Evolutionary conservation across 2,113 vertebrate species (phyloP).

Genomic region (Ceratotherium simum): DNA sequence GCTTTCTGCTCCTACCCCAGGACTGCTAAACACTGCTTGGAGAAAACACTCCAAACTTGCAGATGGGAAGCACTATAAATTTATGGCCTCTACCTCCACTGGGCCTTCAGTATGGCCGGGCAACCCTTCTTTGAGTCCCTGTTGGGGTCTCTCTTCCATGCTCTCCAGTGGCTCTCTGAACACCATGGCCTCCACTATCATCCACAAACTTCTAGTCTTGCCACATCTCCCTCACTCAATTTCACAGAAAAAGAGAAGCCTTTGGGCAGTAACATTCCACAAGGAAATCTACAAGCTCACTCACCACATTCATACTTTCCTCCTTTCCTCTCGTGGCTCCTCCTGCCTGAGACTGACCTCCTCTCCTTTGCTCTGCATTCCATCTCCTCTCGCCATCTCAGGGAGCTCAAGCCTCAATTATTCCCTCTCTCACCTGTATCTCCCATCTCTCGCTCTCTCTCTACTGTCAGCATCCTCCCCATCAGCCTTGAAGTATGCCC

Average conservation of each 20-base stretch:
- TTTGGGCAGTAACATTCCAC: not conserved
- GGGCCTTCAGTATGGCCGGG: not conserved
- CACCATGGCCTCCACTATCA: not conserved
- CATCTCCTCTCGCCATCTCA: not conserved
- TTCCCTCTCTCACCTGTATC: not conserved
- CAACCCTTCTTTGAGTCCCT: not conserved
- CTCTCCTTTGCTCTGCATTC: not conserved
- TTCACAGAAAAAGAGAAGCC: constrained; percentile 39
- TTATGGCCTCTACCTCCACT: not conserved
- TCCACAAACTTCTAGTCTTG: constrained; percentile 6
- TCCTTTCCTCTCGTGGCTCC: not conserved
- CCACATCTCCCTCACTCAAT: not conserved
- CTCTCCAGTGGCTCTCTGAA: not conserved
- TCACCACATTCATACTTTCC: not conserved
- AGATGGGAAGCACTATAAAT: not conserved
- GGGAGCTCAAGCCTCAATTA: not conserved
- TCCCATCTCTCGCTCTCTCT: not conserved
- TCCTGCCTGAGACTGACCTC: not conserved
- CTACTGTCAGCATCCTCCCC: not conserved
- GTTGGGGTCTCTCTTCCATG: not conserved
- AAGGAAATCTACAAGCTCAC: not conserved
- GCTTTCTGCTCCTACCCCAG: not conserved
- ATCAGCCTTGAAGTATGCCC: not conserved
- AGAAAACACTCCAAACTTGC: not conserved
- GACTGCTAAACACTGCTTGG: not conserved